Base-by-base conservation (phyloP, 2,888 invertebrate genomes). In the Dynastes grantii region DNA sequence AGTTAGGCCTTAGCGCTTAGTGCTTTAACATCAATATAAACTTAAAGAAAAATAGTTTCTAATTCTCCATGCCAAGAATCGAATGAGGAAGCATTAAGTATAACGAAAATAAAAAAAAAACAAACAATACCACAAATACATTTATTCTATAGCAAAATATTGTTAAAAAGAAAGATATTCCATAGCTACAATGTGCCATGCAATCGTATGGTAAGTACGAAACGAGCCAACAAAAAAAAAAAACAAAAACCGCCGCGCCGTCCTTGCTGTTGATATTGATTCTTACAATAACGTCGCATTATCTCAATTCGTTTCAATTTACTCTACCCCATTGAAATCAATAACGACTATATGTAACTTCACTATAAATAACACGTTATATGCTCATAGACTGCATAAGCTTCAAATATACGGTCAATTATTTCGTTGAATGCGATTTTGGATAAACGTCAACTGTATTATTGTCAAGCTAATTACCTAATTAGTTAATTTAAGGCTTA, bases 281-380 rank as follows among this genome's bases (percentile, higher is more conserved):
- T 65, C 40, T 1, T 65, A 65, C 65, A 40, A 16, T 40, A 65
- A 40, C 32, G 40, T 45, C 37, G 8, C 40, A 40, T 40, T 40
- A 65, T 65, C 65, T 40, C 45, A 65, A 40, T 8, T 65, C 32
- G 40, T 40, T 13, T 65, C 65, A 40, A 16, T 32, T 65, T n/a
- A n/a, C 13, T 37, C 32, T 40, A 32, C 40, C 37, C 13, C 64
- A 64, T 55, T 55, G 16, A 55, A n/a, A 71, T 71, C 71, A 55
- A 71, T 71, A 71, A 32, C 55, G n/a, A 55, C 55, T 13, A 4
- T 53, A 51, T 22, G 22, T 22, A 22, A 22, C 22, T 22, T 22
- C 22, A 1, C 55, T 71, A 71, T 71, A 16, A 71, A 55, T 71
- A 71, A 32, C 55, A 55, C 53, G n/a, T 32, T 53, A 55, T 32